Evolutionary conservation across 1,140 invertebrate species (phyloP).

Genomic region (Hyles euphorbiae): DNA sequence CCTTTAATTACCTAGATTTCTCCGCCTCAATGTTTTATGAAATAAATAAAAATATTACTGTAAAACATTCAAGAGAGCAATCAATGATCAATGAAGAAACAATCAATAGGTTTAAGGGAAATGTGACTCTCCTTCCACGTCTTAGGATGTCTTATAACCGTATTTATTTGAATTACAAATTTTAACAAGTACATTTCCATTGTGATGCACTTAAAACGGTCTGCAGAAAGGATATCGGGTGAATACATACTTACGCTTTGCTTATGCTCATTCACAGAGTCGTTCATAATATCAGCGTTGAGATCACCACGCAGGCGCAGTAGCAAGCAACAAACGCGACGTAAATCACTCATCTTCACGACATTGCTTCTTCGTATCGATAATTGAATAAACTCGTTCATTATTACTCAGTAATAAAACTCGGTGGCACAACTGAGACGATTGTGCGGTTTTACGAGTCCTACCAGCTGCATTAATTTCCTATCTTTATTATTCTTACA

Average conservation of each 20-base stretch:
- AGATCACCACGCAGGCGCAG: slow-evolving; percentile 24
- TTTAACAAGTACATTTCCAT: too few relatives aligned
- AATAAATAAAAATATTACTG: too few relatives aligned
- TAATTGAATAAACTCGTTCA: slow-evolving; percentile 73
- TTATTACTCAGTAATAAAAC: slow-evolving; percentile 66
- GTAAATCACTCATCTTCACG: slow-evolving; percentile 57
- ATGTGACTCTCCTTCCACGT: too few relatives aligned
- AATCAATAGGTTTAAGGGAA: too few relatives aligned
- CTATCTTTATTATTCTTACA: slow-evolving; percentile 69
- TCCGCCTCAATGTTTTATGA: too few relatives aligned
- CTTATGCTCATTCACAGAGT: too few relatives aligned
- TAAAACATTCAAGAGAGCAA: too few relatives aligned
- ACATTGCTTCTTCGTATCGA: slow-evolving; percentile 63
- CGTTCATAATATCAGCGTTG: slow-evolving; percentile 10
- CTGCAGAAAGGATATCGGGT: not conserved
- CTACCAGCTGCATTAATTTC: slow-evolving; percentile 58
- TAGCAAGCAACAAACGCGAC: slow-evolving; percentile 21
- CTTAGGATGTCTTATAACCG: too few relatives aligned
- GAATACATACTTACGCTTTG: slow-evolving; percentile 4
- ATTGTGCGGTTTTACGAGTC: slow-evolving; percentile 66
- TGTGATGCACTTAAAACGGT: too few relatives aligned
- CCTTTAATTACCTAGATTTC: too few relatives aligned
- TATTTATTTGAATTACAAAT: too few relatives aligned
- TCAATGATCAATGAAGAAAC: too few relatives aligned
- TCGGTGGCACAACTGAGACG: slow-evolving; percentile 49